Base-by-base conservation (phyloP, 2,797 vertebrate genomes). In the Pachyuromys duprasi region DNA sequence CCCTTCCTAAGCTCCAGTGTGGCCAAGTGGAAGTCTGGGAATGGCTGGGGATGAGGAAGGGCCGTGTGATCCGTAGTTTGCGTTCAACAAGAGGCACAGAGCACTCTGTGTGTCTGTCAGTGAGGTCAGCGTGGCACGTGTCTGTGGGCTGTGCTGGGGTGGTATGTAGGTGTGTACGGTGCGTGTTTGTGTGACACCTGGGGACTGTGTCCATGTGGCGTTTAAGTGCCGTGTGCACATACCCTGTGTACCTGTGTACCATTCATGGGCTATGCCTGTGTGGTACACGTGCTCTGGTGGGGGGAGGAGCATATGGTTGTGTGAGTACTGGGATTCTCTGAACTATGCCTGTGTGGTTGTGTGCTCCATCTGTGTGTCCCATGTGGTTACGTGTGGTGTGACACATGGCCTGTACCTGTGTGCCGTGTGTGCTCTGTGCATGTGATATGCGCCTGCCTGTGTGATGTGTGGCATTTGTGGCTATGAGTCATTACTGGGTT, bases 61-160 rank as follows among this genome's bases (percentile, higher is more conserved):
- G 55, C 26, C 3, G 0, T 8, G 49, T 17, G 70, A 18, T 36
- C 67, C 74, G 31, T 4, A 31, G 31, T 53, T 74, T 53, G 75
- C 33, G 4, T 28, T 6, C 26, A 9, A 15, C 17, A 49, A n/a
- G 33, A 78, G 5, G 22, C 22, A 2, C 5, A 8, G 0, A 15
- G 2, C 42, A 86, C 45, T 22, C 60, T 65, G 13, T 14, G n/a
- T 36, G 9, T 42, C 42, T 57, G 31, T 31, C 22, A 42, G 42
- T 24, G 7, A 74, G 20, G 65, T 14, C 42, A 6, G 8, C 65
- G 31, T 70, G 72, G 55, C 13, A 0, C 7, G 1, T 6, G 7
- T 24, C 42, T 18, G 72, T 82, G 36, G n/a, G 18, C 9, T 89
- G 53, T 33, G 13, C 28, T n/a, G 8, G 14, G 42, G 11, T 63